Percentiles rank a stretch among this genome's conserved stretches.
phyloP scores from a whole-genome alignment of 1,140 invertebrate species.

The Conopomorpha cramerella region DNA sequence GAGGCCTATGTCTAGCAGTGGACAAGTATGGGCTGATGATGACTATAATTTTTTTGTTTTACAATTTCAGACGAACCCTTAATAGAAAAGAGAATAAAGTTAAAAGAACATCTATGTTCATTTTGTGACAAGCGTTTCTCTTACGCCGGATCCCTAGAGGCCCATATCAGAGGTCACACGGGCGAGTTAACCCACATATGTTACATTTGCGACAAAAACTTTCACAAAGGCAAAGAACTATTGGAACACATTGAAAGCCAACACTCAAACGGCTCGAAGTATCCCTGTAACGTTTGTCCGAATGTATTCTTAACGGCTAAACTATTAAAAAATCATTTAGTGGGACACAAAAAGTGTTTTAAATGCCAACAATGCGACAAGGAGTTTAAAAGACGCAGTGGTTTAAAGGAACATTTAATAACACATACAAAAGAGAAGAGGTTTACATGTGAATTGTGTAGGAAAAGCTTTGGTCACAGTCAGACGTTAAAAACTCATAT shows the following conservation, averaged over 20 bases:
- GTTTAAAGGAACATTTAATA: slow-evolving; percentile 43
- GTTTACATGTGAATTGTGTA: slow-evolving; percentile 72
- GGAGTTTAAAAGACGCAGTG: slow-evolving; percentile 32
- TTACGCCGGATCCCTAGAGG: slow-evolving; percentile 37
- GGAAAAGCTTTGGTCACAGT: slow-evolving; percentile 76
- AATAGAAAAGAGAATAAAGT: too few species aligned
- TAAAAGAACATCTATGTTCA: too few species aligned
- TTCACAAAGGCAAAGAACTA: slow-evolving; percentile 25
- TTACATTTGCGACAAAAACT: slow-evolving; percentile 23
- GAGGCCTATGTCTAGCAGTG: too few species aligned
- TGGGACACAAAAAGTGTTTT: slow-evolving; percentile 23
- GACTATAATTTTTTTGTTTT: not conserved
- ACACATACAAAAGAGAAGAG: slow-evolving; percentile 51
- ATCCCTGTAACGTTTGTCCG: slow-evolving; percentile 23
- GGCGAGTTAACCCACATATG: slow-evolving; percentile 52
- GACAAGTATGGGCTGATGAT: too few species aligned
- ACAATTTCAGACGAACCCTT: slow-evolving; percentile 12
- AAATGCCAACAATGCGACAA: slow-evolving; percentile 30
- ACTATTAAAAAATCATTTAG: slow-evolving; percentile 30
- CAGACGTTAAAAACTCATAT: slow-evolving; percentile 80
- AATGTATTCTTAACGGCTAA: slow-evolving; percentile 22
- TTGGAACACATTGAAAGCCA: slow-evolving; percentile 23
- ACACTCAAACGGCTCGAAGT: slow-evolving; percentile 16
- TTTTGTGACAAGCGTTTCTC: slow-evolving; percentile 35
- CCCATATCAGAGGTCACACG: slow-evolving; percentile 30